phyloP scores from a whole-genome alignment of 2,113 vertebrate genomes.

The Vulpes vulpes region DNA sequence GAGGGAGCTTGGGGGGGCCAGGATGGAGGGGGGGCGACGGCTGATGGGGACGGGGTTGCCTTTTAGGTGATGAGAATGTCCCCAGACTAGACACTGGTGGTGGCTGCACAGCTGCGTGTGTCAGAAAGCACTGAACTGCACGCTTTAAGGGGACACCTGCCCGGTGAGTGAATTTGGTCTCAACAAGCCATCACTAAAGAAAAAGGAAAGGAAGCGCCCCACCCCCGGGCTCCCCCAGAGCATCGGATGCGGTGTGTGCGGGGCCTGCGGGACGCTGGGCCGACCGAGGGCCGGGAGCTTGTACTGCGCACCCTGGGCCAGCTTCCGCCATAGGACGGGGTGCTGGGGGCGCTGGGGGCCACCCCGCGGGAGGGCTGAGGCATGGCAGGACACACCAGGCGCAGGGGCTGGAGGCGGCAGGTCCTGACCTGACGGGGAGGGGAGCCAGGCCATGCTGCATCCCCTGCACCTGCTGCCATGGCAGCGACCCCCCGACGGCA shows the following conservation, averaged over 20 bases:
- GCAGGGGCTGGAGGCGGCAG: neutral
- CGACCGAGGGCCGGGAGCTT: too few species aligned
- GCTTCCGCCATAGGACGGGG: too few species aligned
- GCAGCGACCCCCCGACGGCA: neutral
- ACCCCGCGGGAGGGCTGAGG: rapidly evolving
- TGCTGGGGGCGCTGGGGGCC: too few species aligned
- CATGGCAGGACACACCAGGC: too few species aligned
- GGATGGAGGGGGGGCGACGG: neutral
- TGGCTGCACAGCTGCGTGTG: too few species aligned
- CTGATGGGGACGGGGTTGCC: rapidly evolving
- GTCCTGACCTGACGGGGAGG: neutral
- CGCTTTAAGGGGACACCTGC: too few species aligned
- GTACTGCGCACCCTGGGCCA: too few species aligned
- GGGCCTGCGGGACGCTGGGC: too few species aligned
- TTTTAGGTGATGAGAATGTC: neutral
- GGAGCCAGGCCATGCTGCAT: neutral
- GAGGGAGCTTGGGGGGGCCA: neutral
- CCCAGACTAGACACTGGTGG: neutral
- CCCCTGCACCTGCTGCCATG: too few species aligned
- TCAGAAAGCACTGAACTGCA: rapidly evolving
- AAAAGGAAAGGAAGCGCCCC: neutral
- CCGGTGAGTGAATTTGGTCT: neutral
- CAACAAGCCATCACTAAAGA: neutral
- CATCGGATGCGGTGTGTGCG: rapidly evolving
- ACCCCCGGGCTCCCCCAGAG: neutral